Conservation (phyloP, 2,797 vertebrate species). For the Rhinatrema bivittatum region DNA sequence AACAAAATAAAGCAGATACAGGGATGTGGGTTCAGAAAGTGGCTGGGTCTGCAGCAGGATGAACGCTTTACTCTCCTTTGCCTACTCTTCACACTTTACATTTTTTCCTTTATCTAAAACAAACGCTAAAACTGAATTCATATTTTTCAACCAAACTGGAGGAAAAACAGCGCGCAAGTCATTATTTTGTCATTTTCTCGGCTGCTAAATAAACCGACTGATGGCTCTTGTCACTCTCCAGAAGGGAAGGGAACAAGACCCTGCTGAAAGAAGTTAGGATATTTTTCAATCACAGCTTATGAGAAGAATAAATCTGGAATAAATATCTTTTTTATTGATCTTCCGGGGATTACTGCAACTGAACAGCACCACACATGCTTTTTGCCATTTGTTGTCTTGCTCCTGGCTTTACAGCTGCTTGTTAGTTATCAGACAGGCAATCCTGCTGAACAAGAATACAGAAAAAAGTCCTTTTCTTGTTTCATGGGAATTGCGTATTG, state of each 20-base stretch:
- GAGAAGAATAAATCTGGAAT: not conserved
- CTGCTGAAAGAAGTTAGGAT: not conserved
- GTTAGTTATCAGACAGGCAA: too few species aligned
- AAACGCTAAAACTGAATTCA: not conserved
- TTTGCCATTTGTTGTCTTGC: too few species aligned
- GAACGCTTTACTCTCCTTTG: too few species aligned
- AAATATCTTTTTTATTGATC: not conserved
- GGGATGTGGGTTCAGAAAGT: too few species aligned
- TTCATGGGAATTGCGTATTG: too few species aligned
- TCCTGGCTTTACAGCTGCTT: too few species aligned
- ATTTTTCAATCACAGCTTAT: not conserved
- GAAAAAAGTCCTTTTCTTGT: too few species aligned
- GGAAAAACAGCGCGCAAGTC: not conserved
- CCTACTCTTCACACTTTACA: not conserved
- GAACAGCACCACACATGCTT: too few species aligned
- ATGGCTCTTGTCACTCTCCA: not conserved
- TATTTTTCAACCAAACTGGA: conserved; percentile 1
- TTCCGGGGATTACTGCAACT: too few species aligned
- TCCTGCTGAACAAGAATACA: too few species aligned
- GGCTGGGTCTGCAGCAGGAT: too few species aligned
- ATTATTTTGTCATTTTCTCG: not conserved
- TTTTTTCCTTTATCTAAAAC: not conserved
- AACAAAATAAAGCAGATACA: too few species aligned
- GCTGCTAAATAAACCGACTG: not conserved
- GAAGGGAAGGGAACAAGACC: not conserved